Base-by-base conservation (phyloP, 2,113 vertebrate genomes). In the Ariopsis seemanni region DNA sequence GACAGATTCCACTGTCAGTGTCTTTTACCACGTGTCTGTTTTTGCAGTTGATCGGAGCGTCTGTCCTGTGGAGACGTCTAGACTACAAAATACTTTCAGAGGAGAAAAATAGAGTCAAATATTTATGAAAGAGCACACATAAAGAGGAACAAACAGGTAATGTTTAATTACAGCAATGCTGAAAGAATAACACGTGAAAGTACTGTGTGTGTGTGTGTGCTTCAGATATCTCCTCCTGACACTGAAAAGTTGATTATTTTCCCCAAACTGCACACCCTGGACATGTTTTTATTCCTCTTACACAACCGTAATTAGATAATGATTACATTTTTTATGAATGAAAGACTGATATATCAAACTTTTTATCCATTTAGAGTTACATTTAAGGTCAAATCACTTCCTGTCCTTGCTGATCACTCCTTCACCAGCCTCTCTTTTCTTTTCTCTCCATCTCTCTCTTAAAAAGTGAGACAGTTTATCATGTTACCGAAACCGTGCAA, bases 31-130 rank as follows among this genome's bases (percentile, higher is more conserved):
- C 57, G 80, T 42, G 80, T 25, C 77, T 63, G 50, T 81, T 80
- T 69, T 25, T 30, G 53, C 17, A 69, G 52, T 67, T 4, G 30
- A 34, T 80, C 57, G n/a, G 57, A 80, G 53, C 52, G 30, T 55
- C 18, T 81, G 77, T 81, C 85, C 63, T 25, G 78, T 50, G 53
- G 85, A 86, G 63, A 81, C 25, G 78, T 81, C 85, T 86, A 86
- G 85, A 86, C 77, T 81, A 48, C 14, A 17, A 20, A 18, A 81
- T 14, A 69, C 27, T 69, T 69, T 5, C 1, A 17, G 11, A 11
- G 20, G 11, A 55, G 65, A 58, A 57, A 84, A 50, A 84, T 82
- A 48, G 34, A 85, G 57, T 17, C 15, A 42, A 69, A 81, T 78
- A 86, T 71, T 57, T 25, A 53, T 11, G n/a, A 57, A 69, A 42